These are phyloP conservation scores for Taenioides sp. DNA, from an alignment of 2,797 vertebrate species.

Conservation along the genomic window DNA sequence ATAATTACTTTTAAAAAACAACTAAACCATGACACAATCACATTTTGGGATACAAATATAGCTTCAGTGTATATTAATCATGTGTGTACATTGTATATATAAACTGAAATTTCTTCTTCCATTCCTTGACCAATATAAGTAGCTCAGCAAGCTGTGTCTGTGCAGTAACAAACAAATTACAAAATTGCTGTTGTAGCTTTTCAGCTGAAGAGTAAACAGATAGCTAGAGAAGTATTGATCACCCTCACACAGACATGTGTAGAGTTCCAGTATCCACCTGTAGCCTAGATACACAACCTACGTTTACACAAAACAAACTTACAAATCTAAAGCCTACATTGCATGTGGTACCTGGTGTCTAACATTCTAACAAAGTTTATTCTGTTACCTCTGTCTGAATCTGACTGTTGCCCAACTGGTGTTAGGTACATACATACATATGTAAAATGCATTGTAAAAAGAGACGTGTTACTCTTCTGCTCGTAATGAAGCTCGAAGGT, in stretches of 20 bases:
- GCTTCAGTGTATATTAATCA: constrained; percentile 68
- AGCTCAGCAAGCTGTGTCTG: constrained; percentile 18
- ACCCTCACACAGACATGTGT: constrained; percentile 29
- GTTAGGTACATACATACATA: constrained; percentile 17
- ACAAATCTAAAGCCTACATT: constrained; percentile 15
- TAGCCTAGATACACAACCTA: constrained; percentile 9
- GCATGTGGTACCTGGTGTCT: constrained; percentile 24
- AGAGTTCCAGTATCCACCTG: constrained; percentile 26
- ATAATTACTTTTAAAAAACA: constrained; percentile 42
- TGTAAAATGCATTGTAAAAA: constrained; percentile 3
- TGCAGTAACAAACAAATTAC: constrained; percentile 18
- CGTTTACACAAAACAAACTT: constrained; percentile 27
- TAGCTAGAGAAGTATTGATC: constrained; percentile 4
- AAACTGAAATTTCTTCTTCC: constrained; percentile 23
- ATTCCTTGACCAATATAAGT: constrained; percentile 26
- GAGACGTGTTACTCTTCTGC: constrained; percentile 27
- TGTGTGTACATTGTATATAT: constrained; percentile 31
- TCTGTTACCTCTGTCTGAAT: constrained; percentile 26
- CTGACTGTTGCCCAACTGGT: constrained; percentile 19
- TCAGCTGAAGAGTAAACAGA: constrained; percentile 23
- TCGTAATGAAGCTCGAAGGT: constrained; percentile 73
- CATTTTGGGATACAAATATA: constrained; percentile 78
- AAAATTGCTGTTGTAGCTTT: constrained; percentile 10
- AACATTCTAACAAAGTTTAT: constrained; percentile 43
- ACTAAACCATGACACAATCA: constrained; percentile 60